Base-by-base conservation (phyloP, 2,888 invertebrate genomes). In the Lysandra bellargus region DNA sequence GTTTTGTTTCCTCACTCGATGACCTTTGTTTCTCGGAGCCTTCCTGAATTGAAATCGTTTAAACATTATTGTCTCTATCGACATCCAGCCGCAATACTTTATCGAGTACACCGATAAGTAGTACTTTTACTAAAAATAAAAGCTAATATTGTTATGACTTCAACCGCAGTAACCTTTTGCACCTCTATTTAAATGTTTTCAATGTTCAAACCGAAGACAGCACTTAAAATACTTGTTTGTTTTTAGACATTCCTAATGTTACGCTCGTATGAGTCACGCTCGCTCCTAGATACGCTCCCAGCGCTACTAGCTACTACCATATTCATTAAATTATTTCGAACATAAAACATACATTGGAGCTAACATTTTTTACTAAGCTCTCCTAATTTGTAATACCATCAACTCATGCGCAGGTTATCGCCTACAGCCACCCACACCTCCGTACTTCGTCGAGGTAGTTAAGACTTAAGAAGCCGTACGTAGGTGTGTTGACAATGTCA, bases 401-500 rank as follows among this genome's bases (percentile, higher is more conserved):
- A 88, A 86, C 90, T 88, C 90, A 86, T 86, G 87, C 81, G 81
- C 80, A 75, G 76, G 76, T 76, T 53, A 76, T 81, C 82, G 82
- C 83, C 82, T 82, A 82, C 83, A 78, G 80, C 81, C 81, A 72
- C 83, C 83, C 83, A 83, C 82, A 80, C 80, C 74, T 49, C 79
- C 79, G 80, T 82, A 81, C 80, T 79, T 78, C 79, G 78, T 80
- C 80, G 79, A 72, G 73, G 79, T 79, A 78, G 78, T 78, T 76
- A 78, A 78, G 78, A 80, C 80, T 82, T 80, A 80, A 80, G 80
- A 80, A 78, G 69, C 78, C 57, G 79, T 74, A 80, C 79, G 93
- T 93, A 89, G 93, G 93, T 88, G 92, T 91, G 87, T 89, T 89
- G 90, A 92, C 92, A 92, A 92, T 92, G 91, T 89, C 89, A 91